Conservation (phyloP, 2,113 vertebrate species). For the Sphaerodactylus townsendi region DNA sequence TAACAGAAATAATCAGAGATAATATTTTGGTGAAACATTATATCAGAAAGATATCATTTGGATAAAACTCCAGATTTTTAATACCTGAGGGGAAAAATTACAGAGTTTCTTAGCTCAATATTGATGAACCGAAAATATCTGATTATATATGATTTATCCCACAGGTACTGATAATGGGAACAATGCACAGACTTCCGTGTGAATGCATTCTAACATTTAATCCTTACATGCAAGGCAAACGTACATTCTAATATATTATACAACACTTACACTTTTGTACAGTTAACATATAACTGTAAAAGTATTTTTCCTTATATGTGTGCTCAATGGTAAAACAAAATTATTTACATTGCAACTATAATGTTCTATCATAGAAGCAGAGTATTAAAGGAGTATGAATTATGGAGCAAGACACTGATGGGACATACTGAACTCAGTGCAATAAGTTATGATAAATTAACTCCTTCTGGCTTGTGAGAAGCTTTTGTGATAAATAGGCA, state of each 20-base stretch:
- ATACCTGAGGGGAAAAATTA: conserved; percentile 18
- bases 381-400: conserved; percentile 29
- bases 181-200: conserved; percentile 11
- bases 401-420: conserved; percentile 34
- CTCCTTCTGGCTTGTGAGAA: conserved; percentile 24
- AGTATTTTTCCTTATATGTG: conserved; percentile 6
- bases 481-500: conserved; percentile 36
- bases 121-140: conserved; percentile 31
- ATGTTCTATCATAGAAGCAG: conserved; percentile 23
- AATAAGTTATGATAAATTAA: conserved; percentile 51
- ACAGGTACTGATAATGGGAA: conserved; percentile 45
- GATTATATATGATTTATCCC: conserved; percentile 47
- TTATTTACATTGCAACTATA: background rate
- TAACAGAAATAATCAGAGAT: conserved; percentile 16
- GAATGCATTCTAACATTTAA: conserved; percentile 22
- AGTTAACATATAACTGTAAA: conserved; percentile 7
- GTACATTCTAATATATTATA: background rate
- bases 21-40: conserved; percentile 6
- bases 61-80: conserved; percentile 23
- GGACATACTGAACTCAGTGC: conserved; percentile 20
- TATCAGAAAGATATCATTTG: background rate
- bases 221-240: conserved; percentile 9
- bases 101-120: conserved; percentile 20
- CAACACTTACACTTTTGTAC: conserved; percentile 14
- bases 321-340: conserved; percentile 34